A percentile compares a stretch with the other conserved stretches of the same genome.
These are phyloP conservation scores for Fulmarus glacialis DNA, from an alignment of 2,113 vertebrate genomes.

Conservation along the genomic window DNA sequence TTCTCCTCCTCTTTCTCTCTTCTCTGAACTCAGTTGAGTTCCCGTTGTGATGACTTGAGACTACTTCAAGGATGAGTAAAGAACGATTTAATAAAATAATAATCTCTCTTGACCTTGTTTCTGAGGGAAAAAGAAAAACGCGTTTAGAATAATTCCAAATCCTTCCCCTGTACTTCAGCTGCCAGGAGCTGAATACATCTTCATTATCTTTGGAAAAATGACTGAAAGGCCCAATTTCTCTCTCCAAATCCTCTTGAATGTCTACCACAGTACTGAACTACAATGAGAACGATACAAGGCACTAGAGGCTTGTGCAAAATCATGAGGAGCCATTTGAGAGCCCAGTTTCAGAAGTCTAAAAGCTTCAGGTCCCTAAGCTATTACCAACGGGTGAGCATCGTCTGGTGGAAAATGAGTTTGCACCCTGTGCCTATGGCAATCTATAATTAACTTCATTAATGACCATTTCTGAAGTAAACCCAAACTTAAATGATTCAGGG, in stretches of 20 bases:
- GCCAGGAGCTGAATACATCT: background rate
- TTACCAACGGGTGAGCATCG: background rate
- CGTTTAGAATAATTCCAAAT: background rate
- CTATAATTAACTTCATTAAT: background rate
- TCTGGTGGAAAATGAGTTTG: background rate
- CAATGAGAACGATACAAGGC: background rate
- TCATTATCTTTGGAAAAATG: background rate
- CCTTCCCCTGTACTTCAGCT: background rate
- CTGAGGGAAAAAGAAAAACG: background rate
- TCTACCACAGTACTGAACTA: background rate
- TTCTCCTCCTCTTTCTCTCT: background rate
- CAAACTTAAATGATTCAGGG: background rate
- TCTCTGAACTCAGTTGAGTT: background rate
- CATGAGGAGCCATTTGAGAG: background rate
- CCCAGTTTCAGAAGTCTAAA: background rate
- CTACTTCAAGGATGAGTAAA: background rate
- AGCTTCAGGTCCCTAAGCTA: background rate
- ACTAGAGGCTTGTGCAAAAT: background rate
- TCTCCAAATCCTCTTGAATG: background rate
- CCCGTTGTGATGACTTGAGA: background rate
- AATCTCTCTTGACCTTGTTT: background rate
- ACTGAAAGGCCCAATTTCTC: background rate
- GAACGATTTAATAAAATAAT: background rate
- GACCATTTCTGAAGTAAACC: background rate
- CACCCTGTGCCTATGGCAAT: background rate